Evolutionary conservation across 2,113 vertebrate genomes (phyloP).

Genomic region (Silurus glanis): DNA sequence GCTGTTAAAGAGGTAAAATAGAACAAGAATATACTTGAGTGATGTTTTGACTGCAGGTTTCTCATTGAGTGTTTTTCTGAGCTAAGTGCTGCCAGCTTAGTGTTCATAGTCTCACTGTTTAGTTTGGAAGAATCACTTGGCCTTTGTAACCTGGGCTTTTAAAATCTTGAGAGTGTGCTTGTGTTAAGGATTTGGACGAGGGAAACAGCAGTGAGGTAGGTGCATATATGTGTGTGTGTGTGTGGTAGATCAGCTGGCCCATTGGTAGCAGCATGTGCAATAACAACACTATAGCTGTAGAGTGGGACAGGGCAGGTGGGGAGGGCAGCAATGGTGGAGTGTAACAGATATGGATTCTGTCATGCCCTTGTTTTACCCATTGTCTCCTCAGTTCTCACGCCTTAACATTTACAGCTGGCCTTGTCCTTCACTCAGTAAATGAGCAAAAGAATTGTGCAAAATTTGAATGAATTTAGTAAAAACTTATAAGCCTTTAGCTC

Average conservation of each 20-base stretch:
- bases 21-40: neutral
- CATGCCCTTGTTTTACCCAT: conserved; percentile 21
- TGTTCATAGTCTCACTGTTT: neutral
- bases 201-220: conserved; percentile 21
- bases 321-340: conserved; percentile 12
- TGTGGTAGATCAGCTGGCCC: conserved; percentile 14
- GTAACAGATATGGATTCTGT: conserved; percentile 42
- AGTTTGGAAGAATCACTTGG: conserved; percentile 16
- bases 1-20: neutral
- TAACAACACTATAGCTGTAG: conserved; percentile 26
- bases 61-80: conserved; percentile 26
- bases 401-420: conserved; percentile 26
- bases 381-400: neutral
- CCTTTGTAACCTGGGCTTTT: conserved; percentile 3
- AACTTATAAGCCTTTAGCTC: too few species aligned
- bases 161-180: conserved; percentile 21
- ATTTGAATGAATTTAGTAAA: neutral
- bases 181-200: neutral
- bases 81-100: conserved; percentile 12
- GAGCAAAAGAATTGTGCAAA: neutral
- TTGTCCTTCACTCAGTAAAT: neutral
- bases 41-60: conserved; percentile 24
- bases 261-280: conserved; percentile 49
- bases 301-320: conserved; percentile 56
- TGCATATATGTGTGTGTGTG: neutral